Evolutionary conservation across 2,888 invertebrate species (phyloP), one percentile per base, ranked within the genome.

Genomic region (Trichopria drosophilae): DNA sequence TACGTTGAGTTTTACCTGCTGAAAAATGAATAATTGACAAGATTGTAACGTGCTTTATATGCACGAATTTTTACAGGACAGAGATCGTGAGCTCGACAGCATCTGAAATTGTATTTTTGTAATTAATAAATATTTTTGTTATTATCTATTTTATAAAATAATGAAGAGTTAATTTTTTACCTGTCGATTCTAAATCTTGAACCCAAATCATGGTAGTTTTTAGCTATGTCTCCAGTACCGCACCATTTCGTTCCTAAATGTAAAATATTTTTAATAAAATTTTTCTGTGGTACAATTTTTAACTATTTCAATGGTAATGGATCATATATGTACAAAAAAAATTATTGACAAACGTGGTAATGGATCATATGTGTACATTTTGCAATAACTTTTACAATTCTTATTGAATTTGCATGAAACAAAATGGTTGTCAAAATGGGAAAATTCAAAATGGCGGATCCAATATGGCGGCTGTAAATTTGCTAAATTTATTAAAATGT

Each of bases 191-290:
- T 62, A 68, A 75, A 76, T 66, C 86, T 87, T 0, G 82, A 79
- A 29, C 95, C 95, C 57, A 94, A 79, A 76, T 94, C 93, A 73
- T 86, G 86, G 77, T 90, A 93, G 68, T 86, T 83, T 15, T 82
- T 78, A 1, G 94, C 93, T 60, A 91, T 85, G 74, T 93, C 93
- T 1, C 93, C 93, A 0, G 90, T 86, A 13, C 94, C 94, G 69
- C 94, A 95, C 92, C 92, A 93, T 75, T 92, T 92, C 28, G 92
- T 93, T 56, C 92, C 92, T 91, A 71, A 1, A 75, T 75, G n/a
- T n/a, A 3, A 37, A 52, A 9, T 2, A 40, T 28, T 31, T 13
- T 32, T 7, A 22, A 29, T 23, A 28, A 12, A 22, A 22, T 32
- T 23, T 23, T n/a, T 39, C 10, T 9, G 10, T 9, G 6, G 6